A percentile compares a stretch with the other conserved stretches of the same genome.
These are phyloP conservation scores for Notiomystis cincta DNA, from an alignment of 2,113 vertebrate genomes.

Conservation along the genomic window DNA sequence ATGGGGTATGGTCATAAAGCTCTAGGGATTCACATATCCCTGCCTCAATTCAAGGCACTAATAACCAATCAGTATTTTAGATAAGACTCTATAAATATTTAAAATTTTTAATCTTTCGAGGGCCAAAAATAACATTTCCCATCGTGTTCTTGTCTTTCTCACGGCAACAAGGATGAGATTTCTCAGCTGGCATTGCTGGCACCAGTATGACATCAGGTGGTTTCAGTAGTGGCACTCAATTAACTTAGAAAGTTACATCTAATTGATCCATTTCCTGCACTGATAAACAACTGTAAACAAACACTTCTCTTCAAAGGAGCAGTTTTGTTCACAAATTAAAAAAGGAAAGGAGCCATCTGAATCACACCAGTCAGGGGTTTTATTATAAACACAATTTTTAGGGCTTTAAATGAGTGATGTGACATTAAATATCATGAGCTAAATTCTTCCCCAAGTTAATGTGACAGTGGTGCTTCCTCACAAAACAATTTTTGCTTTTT, in stretches of 20 bases:
- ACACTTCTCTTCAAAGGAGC: conserved; percentile 48
- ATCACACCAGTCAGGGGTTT: background rate
- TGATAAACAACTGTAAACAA: conserved; percentile 54
- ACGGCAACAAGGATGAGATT: background rate
- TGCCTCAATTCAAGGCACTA: conserved; percentile 61
- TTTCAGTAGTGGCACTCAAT: conserved; percentile 51
- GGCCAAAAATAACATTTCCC: conserved; percentile 45
- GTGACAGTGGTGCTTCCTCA: background rate
- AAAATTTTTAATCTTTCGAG: conserved; percentile 36
- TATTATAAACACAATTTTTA: conserved; percentile 49
- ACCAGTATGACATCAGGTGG: background rate
- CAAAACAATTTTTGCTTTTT: background rate
- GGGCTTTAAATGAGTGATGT: background rate
- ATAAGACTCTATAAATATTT: conserved; percentile 76
- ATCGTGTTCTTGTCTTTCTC: conserved; percentile 13
- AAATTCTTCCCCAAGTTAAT: background rate
- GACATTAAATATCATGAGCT: background rate
- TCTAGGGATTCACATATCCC: conserved; percentile 64
- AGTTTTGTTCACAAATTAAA: conserved; percentile 17
- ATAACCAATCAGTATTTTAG: conserved; percentile 68
- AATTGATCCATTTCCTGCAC: conserved; percentile 59
- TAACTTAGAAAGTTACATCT: conserved; percentile 47
- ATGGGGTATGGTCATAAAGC: conserved; percentile 1
- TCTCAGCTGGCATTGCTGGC: conserved; percentile 39
- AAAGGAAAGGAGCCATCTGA: conserved; percentile 16